Percentiles rank a stretch among this genome's conserved stretches.
phyloP scores from a whole-genome alignment of 2,113 vertebrate species.

The Tursiops truncatus region DNA sequence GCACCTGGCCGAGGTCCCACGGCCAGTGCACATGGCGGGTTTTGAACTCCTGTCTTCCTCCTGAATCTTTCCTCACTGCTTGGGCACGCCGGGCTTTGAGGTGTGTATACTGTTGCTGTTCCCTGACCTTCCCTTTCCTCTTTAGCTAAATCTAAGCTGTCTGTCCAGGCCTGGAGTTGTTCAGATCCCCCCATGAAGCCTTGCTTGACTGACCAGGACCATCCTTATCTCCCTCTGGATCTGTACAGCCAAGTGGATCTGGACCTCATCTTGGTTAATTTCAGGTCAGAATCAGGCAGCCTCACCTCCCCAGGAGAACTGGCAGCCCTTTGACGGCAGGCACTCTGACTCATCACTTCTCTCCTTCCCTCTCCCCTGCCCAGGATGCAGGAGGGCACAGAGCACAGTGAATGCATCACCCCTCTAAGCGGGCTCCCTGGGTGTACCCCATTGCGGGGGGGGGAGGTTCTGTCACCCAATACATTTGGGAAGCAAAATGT shows the following conservation, averaged over 20 bases:
- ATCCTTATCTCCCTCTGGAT: neutral
- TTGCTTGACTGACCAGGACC: too few relatives aligned
- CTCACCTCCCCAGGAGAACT: neutral
- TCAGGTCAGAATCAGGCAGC: too few relatives aligned
- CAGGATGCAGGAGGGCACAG: neutral
- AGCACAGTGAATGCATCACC: rapidly evolving
- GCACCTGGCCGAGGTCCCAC: rapidly evolving
- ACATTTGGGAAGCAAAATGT: neutral
- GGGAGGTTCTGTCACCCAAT: too few relatives aligned
- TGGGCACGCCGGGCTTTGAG: rapidly evolving
- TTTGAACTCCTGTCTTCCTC: neutral
- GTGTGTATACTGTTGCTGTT: neutral
- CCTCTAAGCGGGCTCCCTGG: neutral
- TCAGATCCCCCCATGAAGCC: too few relatives aligned
- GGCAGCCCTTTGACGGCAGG: neutral
- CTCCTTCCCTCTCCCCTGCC: neutral
- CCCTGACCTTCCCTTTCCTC: too few relatives aligned
- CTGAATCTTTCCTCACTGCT: neutral
- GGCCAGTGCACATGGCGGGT: rapidly evolving
- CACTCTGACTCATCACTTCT: neutral
- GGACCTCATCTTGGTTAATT: neutral
- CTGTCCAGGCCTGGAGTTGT: neutral
- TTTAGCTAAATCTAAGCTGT: neutral
- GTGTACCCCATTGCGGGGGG: rapidly evolving
- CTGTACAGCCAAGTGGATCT: rapidly evolving